phyloP scores from a whole-genome alignment of 2,113 vertebrate species.

The Baryphthengus martii region DNA sequence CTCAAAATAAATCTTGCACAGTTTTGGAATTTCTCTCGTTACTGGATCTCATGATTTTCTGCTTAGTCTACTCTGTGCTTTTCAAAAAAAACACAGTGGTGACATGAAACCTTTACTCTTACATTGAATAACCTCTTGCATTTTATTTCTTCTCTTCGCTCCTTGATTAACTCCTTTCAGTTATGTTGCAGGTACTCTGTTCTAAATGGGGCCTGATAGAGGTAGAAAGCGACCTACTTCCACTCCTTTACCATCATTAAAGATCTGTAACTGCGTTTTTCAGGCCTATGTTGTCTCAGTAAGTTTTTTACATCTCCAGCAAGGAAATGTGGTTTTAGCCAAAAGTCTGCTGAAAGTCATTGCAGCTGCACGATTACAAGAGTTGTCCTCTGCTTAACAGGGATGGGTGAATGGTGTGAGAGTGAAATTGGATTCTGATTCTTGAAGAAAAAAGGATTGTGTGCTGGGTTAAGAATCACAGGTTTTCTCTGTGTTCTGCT shows the following conservation, averaged over 20 bases:
- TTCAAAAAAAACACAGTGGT: not conserved
- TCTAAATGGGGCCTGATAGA: not conserved
- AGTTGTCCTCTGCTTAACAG: not conserved
- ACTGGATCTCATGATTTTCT: not conserved
- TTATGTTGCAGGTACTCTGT: not conserved
- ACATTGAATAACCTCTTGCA: not conserved
- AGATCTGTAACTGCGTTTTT: not conserved
- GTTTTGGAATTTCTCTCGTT: not conserved
- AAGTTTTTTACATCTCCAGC: not conserved
- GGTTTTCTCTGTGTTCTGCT: not conserved
- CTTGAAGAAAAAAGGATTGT: not conserved
- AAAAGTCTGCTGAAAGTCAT: not conserved
- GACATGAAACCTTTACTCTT: not conserved
- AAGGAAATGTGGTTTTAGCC: not conserved
- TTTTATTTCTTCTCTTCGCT: not conserved
- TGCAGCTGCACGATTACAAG: not conserved
- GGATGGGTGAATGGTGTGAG: not conserved
- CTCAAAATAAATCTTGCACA: not conserved
- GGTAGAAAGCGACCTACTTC: not conserved
- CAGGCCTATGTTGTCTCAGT: not conserved
- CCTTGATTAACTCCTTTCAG: not conserved
- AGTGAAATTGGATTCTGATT: not conserved
- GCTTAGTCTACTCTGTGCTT: not conserved
- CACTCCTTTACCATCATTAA: not conserved
- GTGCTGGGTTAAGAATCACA: not conserved